Percentiles rank a stretch among this genome's conserved stretches.
These are phyloP conservation scores for Leucoraja erinaceus DNA, from an alignment of 2,113 vertebrate species.

Conservation along the genomic window DNA sequence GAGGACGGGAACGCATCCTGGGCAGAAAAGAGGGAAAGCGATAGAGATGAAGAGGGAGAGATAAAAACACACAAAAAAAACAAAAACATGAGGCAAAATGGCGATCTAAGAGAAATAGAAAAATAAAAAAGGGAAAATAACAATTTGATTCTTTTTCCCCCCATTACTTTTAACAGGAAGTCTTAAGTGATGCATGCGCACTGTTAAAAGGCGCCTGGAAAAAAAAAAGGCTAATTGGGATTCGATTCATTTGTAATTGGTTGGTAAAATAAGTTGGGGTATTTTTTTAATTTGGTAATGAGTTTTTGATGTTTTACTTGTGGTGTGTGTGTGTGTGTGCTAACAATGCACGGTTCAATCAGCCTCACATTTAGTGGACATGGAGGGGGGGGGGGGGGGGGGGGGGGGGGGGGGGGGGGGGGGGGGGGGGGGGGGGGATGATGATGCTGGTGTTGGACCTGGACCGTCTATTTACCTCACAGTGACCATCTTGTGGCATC, in stretches of 20 bases:
- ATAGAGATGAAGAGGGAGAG: constrained; percentile 45
- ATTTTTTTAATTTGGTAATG: no score
- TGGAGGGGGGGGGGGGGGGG: no score
- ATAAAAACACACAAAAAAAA: no score
- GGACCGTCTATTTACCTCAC: constrained; percentile 21
- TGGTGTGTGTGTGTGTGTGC: background rate
- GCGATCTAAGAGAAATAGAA: background rate
- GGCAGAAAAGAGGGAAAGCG: constrained; percentile 38
- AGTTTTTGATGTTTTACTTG: no score
- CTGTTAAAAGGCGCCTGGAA: background rate
- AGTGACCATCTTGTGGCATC: background rate
- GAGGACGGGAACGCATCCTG: constrained; percentile 41
- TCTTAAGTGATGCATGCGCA: background rate
- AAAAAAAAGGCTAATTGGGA: background rate
- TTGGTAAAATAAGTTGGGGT: background rate
- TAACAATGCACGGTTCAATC: background rate
- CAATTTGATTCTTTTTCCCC: background rate
- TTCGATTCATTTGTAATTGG: background rate
- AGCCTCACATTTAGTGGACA: constrained; percentile 25
- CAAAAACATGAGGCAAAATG: constrained; percentile 39
- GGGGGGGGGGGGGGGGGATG: constrained; percentile 37
- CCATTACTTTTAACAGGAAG: constrained; percentile 3
- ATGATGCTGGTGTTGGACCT: no score
- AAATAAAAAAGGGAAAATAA: background rate
- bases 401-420: no score